A percentile compares a stretch with the other conserved stretches of the same genome.
Conservation (phyloP, 2,888 invertebrate species). For the Ptilodon capucinus region DNA sequence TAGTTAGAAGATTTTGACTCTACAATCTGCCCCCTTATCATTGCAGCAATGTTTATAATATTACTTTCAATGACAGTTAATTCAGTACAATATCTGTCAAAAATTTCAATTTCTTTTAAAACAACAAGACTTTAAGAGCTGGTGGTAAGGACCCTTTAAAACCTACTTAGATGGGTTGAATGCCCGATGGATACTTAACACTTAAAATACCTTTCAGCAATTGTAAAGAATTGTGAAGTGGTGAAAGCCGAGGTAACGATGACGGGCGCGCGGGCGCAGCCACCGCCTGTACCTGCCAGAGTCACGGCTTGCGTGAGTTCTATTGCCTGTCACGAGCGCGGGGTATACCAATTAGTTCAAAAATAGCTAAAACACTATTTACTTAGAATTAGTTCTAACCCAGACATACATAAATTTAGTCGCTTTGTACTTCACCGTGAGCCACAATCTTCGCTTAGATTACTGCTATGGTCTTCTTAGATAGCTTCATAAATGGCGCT, state of each 20-base stretch:
- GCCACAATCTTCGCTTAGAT: no score
- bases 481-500: not conserved
- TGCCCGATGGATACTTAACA: not conserved
- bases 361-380: not conserved
- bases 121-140: not conserved
- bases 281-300: conserved; percentile 50
- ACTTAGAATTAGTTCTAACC: not conserved
- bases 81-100: no score
- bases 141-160: no score
- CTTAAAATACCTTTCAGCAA: no score
- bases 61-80: no score
- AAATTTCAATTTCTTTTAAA: no score
- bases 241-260: conserved; percentile 1
- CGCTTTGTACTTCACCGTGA: no score
- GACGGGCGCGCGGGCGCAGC: conserved; percentile 10
- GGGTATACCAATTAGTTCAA: not conserved
- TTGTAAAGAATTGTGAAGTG: not conserved
- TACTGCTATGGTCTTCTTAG: no score
- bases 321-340: not conserved
- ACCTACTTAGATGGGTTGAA: not conserved
- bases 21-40: no score
- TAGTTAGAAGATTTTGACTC: no score
- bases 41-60: no score
- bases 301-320: conserved; percentile 39
- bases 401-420: not conserved